Evolutionary conservation across 1,140 invertebrate genomes (phyloP).

Genomic region (Trichonephila clavipes): DNA sequence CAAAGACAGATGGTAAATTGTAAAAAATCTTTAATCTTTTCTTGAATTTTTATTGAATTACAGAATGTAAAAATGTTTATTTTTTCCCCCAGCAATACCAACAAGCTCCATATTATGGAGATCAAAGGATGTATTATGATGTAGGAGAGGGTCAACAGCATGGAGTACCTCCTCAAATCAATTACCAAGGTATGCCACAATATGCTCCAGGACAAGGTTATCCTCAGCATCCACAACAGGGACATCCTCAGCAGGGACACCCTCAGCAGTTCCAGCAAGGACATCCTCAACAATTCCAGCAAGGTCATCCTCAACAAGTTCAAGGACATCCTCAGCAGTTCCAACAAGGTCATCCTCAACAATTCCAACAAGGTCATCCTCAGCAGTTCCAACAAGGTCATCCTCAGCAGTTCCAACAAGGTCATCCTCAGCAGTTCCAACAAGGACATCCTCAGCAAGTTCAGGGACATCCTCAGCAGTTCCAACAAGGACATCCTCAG

Average conservation of each 20-base stretch:
- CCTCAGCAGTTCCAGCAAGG: too few species aligned
- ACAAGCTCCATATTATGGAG: constrained; percentile 45
- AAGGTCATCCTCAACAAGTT: too few species aligned
- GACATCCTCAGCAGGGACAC: constrained; percentile 11
- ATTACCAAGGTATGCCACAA: constrained; percentile 70
- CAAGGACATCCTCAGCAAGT: constrained; percentile 76
- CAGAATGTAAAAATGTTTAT: background rate
- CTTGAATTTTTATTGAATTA: background rate
- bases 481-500: constrained; percentile 39
- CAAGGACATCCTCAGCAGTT: too few species aligned
- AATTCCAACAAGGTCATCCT: constrained; percentile 35
- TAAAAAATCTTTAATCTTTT: constrained; percentile 80
- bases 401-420: constrained; percentile 73
- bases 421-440: constrained; percentile 67
- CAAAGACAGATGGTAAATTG: constrained; percentile 84
- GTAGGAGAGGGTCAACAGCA: constrained; percentile 41
- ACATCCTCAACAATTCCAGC: too few species aligned
- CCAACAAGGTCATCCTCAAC: background rate
- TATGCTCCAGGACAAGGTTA: constrained; percentile 25
- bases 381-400: constrained; percentile 72
- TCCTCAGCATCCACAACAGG: constrained; percentile 58
- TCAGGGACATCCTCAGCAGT: constrained; percentile 61
- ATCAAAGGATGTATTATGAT: constrained; percentile 67
- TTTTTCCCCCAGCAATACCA: background rate
- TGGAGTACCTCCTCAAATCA: constrained; percentile 62